Evolutionary conservation across 2,888 invertebrate species (phyloP), one percentile per base, ranked within the genome.

Genomic region (Neelides folsomi): DNA sequence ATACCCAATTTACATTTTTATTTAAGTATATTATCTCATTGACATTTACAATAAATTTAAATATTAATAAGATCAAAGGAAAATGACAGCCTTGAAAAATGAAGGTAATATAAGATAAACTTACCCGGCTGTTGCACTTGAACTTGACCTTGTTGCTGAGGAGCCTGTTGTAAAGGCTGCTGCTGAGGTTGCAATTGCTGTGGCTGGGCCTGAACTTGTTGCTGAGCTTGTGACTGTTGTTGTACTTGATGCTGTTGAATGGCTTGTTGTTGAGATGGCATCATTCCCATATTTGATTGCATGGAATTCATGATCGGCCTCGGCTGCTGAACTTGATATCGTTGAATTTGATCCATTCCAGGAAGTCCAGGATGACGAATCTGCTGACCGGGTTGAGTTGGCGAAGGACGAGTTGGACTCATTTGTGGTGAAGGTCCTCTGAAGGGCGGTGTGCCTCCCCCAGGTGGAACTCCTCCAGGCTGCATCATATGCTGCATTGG

Each of bases 401-500:
- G 58, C 9, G 43, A 42, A 7, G 55, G 55, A 18, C 55, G 54
- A 1, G 57, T 63, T 27, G 61, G 63, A 50, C 59, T 60, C 60
- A 61, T 61, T 42, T 62, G 63, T 15, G 58, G 63, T 36, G 57
- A 39, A n/a, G 56, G 56, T 18, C 58, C 56, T 42, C 64, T 53
- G 50, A 61, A 62, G n/a, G 56, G 62, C 48, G 65, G 56, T 34
- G 59, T 56, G 51, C 63, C 53, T 19, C 58, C 59, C 7, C 27
- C 27, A 44, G 57, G 51, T 15, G 64, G 65, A 47, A 54, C 55
- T 16, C 63, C 65, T 41, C 66, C 63, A 19, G 60, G 59, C 43
- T 77, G 69, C 57, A 77, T 77, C 69, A 76, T 73, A 58, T 73
- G 76, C 6, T 77, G 77, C 3, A 77, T 77, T n/a, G 76, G 76